These are phyloP conservation scores for Saturnia pavonia DNA, from an alignment of 2,888 invertebrate genomes.

Conservation along the genomic window DNA sequence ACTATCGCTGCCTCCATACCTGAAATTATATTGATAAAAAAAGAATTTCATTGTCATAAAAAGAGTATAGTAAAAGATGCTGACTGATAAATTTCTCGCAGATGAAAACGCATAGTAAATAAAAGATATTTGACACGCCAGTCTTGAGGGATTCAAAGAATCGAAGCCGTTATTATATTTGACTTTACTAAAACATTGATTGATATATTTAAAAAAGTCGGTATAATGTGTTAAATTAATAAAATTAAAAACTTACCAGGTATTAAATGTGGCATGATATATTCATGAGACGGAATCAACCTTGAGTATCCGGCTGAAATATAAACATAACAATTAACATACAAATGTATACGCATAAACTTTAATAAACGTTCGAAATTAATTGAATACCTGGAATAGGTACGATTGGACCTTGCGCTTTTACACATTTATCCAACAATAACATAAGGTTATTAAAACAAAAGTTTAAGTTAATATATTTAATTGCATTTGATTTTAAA, in stretches of 20 bases:
- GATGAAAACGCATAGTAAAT: background rate
- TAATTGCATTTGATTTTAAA: conserved; percentile 6
- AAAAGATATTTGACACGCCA: background rate
- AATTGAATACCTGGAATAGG: conserved; percentile 33
- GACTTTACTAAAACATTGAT: background rate
- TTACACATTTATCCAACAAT: conserved; percentile 27
- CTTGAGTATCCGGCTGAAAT: conserved; percentile 48
- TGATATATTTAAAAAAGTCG: background rate
- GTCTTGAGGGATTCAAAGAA: background rate
- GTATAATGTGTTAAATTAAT: conserved; percentile 3
- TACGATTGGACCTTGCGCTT: conserved; percentile 28
- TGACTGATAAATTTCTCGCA: background rate
- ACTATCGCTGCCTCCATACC: conserved; percentile 42
- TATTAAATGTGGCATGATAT: conserved; percentile 44
- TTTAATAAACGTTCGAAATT: conserved; percentile 32
- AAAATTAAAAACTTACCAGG: conserved; percentile 41
- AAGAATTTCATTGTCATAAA: background rate
- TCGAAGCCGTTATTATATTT: background rate
- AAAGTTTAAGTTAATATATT: conserved; percentile 22
- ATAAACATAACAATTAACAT: conserved; percentile 24
- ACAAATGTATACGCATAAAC: conserved; percentile 20
- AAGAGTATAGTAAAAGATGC: background rate
- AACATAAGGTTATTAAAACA: conserved; percentile 29
- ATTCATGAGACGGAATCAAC: conserved; percentile 43
- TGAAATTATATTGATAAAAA: conserved; percentile 31